A percentile compares a stretch with the other conserved stretches of the same genome.
phyloP scores from a whole-genome alignment of 2,888 invertebrate genomes.

The Lagria hirta region DNA sequence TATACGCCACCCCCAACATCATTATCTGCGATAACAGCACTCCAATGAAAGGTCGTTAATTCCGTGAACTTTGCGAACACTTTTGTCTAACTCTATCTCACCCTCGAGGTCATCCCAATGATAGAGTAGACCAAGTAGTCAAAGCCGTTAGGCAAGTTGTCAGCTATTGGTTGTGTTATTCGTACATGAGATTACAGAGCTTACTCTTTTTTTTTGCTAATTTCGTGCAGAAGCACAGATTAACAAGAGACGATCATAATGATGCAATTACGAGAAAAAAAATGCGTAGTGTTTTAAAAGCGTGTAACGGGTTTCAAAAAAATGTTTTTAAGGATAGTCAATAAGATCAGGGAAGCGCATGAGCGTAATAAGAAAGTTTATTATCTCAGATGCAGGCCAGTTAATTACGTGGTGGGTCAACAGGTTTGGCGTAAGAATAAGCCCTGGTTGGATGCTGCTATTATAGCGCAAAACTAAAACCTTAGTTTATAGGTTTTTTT shows the following conservation, averaged over 20 bases:
- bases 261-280: background rate
- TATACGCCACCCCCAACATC: background rate
- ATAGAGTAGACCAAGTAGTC: background rate
- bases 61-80: background rate
- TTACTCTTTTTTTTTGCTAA: constrained; percentile 11
- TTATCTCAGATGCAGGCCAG: background rate
- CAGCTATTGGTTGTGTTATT: constrained; percentile 1
- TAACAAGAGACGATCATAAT: background rate
- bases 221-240: constrained; percentile 8
- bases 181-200: constrained; percentile 16
- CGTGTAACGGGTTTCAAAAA: background rate
- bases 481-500: background rate
- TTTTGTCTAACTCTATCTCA: background rate
- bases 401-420: background rate
- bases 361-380: background rate
- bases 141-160: background rate
- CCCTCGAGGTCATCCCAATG: background rate
- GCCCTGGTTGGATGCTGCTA: background rate
- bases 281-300: background rate
- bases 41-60: background rate
- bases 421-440: background rate
- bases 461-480: background rate
- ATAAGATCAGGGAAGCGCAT: background rate
- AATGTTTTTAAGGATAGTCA: background rate
- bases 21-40: background rate